phyloP scores from a whole-genome alignment of 2,113 vertebrate genomes.

The Rhinolophus ferrumequinum region DNA sequence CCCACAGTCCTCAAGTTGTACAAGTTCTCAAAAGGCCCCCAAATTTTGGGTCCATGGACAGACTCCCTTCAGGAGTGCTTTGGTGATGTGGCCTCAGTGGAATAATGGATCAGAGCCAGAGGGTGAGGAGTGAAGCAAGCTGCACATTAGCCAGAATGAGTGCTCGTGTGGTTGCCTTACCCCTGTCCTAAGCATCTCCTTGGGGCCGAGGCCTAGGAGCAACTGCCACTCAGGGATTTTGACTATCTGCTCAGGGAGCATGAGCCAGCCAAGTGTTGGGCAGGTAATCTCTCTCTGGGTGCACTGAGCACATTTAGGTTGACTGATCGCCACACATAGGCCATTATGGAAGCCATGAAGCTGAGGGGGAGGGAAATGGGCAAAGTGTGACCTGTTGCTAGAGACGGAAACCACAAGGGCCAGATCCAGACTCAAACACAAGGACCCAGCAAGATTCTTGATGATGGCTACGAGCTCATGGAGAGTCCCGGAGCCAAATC shows the following conservation, averaged over 20 bases:
- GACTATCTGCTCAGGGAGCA: background rate
- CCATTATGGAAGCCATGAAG: background rate
- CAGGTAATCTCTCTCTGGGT: background rate
- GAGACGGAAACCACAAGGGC: background rate
- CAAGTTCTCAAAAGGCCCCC: background rate
- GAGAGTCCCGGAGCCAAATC: background rate
- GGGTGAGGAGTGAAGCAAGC: background rate
- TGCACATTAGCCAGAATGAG: background rate
- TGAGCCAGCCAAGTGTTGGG: background rate
- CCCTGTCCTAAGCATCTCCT: background rate
- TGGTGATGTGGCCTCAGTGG: background rate
- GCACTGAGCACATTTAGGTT: background rate
- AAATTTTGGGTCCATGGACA: background rate
- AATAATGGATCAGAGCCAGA: background rate
- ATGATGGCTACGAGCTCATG: background rate
- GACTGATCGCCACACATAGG: background rate
- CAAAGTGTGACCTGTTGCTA: constrained; percentile 14
- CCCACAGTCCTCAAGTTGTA: background rate
- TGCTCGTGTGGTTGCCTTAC: background rate
- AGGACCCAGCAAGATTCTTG: background rate
- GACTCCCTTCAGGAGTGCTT: background rate
- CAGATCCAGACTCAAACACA: background rate
- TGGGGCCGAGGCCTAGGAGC: background rate
- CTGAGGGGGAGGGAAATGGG: background rate
- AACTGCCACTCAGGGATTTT: background rate